Evolutionary conservation across 2,113 vertebrate genomes (phyloP), one percentile per base, ranked within the genome.

Genomic region (Tautogolabrus adspersus): DNA sequence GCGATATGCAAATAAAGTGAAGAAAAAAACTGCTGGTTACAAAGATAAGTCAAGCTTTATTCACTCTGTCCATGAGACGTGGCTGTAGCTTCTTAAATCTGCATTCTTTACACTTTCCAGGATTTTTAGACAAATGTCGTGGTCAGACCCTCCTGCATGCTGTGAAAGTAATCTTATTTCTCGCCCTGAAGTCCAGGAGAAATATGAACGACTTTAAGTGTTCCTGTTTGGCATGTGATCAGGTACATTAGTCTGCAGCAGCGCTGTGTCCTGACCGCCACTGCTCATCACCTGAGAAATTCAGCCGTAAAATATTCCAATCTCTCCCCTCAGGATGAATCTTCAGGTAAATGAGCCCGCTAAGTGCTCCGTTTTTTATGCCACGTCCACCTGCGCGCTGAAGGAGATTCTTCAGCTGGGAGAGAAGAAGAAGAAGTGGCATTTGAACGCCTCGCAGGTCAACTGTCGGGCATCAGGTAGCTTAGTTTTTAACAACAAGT

Each of bases 281-380:
- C 52, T 6, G 49, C 62, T 62, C 77, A 83, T 77, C 81, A 77
- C n/a, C 0, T 0, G 21, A 38, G 21, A 72, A 75, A 77, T 59
- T 77, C 73, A 81, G 54, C 61, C 1, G 52, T 63, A 71, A 74
- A 81, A 77, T 81, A 66, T 80, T 23, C 80, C 80, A 81, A 63
- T 72, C 38, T n/a, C 66, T 54, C 38, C 47, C 8, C 56, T 23
- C 57, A 22, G 58, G 63, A 65, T 22, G 59, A 47, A 54, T 73
- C 72, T 42, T 52, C 78, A 69, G 67, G 72, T 76, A 68, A 66
- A 76, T 65, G 71, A 87, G 47, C 12, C 38, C 23, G 13, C 19
- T 71, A 87, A 77, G 65, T 77, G 59, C 54, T 13, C 12, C 38
- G 49, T 60, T 57, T 71, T 58, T 52, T 77, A 30, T 57, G 68